A percentile compares a stretch with the other conserved stretches of the same genome.
Conservation (phyloP, 1,140 invertebrate species). For the Drosophila tropicalis region DNA sequence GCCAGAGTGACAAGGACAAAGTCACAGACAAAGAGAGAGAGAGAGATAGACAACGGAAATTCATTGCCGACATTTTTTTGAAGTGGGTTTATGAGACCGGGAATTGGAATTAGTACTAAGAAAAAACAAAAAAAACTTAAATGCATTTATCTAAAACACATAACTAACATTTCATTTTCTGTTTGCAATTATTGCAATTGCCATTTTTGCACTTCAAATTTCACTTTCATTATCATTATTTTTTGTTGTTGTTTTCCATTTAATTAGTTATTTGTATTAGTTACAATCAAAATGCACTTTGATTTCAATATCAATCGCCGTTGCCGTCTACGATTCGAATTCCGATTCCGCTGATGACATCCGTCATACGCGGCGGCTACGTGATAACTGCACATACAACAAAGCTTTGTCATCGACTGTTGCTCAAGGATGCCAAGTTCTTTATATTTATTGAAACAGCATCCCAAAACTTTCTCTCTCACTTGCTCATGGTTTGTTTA, state of each 20-base stretch:
- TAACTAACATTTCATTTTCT: slow-evolving; percentile 3
- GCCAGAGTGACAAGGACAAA: slow-evolving; percentile 27
- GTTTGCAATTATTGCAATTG: not conserved
- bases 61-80: slow-evolving; percentile 56
- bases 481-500: slow-evolving; percentile 26
- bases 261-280: not conserved
- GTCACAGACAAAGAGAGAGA: slow-evolving; percentile 4
- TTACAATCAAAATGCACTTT: slow-evolving; percentile 1
- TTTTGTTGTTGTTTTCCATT: not conserved
- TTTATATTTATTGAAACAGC: slow-evolving; percentile 61
- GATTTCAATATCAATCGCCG: slow-evolving; percentile 11
- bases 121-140: not conserved
- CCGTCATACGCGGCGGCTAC: slow-evolving; percentile 64
- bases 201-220: not conserved
- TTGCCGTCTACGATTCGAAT: slow-evolving; percentile 1
- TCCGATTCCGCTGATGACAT: not conserved
- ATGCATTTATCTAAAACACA: not conserved
- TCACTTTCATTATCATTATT: not conserved
- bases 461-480: slow-evolving; percentile 50
- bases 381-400: slow-evolving; percentile 45
- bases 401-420: slow-evolving; percentile 58
- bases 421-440: slow-evolving; percentile 55
- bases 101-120: not conserved
- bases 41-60: slow-evolving; percentile 56
- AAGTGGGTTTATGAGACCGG: not conserved